Evolutionary conservation across 2,113 vertebrate genomes (phyloP).

Genomic region (Silurus asotus): DNA sequence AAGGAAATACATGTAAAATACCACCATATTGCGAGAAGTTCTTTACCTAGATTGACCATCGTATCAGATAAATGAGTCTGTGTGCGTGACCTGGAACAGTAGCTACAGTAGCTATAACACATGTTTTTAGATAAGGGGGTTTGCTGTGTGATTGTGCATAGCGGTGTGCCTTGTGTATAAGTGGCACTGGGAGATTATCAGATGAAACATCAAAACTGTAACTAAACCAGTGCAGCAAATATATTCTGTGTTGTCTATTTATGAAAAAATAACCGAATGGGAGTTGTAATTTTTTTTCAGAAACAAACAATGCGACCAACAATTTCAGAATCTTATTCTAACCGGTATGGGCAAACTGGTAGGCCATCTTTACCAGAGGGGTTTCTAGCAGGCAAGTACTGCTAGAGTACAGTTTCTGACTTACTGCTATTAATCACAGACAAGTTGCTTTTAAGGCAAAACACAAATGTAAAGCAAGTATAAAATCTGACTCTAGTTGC

Average conservation of each 20-base stretch:
- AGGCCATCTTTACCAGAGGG: neutral
- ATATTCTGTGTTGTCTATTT: neutral
- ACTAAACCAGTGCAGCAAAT: neutral
- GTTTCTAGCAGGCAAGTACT: neutral
- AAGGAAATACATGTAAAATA: neutral
- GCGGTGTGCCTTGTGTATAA: neutral
- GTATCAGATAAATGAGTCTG: neutral
- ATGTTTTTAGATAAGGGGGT: neutral
- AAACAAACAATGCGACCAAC: neutral
- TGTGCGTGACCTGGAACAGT: neutral
- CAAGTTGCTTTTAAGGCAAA: neutral
- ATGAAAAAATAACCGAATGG: neutral
- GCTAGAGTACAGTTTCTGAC: neutral
- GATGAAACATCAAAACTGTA: too few species aligned
- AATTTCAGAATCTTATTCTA: neutral
- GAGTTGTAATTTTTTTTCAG: neutral
- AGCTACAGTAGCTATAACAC: neutral
- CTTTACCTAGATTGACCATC: neutral
- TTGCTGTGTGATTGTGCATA: neutral
- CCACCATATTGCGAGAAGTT: neutral
- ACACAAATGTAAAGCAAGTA: neutral
- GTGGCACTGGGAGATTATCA: neutral
- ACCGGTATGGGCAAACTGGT: neutral
- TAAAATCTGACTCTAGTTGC: neutral
- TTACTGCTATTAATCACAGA: neutral